Evolutionary conservation across 2,888 invertebrate species (phyloP).

Genomic region (Gari tellinella): DNA sequence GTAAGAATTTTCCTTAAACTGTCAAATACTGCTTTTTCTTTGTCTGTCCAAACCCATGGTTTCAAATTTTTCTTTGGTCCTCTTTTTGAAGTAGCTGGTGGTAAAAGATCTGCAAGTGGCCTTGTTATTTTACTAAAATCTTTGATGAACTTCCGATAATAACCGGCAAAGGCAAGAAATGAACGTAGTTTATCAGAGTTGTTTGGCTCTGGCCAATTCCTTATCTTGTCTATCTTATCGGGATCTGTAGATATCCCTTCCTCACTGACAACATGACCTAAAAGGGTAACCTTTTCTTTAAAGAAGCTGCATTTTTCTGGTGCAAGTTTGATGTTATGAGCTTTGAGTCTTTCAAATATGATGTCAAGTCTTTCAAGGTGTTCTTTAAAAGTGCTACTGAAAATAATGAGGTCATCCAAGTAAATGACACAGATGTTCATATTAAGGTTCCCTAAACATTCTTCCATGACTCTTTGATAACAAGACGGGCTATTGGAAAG

Average conservation of each 20-base stretch:
- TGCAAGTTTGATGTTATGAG: conserved; percentile 41
- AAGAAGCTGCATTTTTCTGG: conserved; percentile 43
- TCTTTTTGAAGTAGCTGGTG: conserved; percentile 17
- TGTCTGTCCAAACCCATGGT: conserved; percentile 30
- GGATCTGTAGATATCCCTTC: conserved; percentile 52
- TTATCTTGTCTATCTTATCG: conserved; percentile 37
- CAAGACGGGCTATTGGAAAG: conserved; percentile 37
- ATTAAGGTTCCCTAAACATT: conserved; percentile 34
- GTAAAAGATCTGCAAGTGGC: conserved; percentile 44
- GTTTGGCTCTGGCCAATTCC: conserved; percentile 48
- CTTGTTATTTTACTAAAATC: conserved; percentile 55
- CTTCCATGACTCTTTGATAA: conserved; percentile 51
- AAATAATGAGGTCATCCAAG: conserved; percentile 59
- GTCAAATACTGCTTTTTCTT: conserved; percentile 21
- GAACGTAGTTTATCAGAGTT: conserved; percentile 29
- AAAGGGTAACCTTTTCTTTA: not conserved
- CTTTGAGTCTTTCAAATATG: conserved; percentile 35
- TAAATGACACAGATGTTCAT: conserved; percentile 48
- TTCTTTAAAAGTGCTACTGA: conserved; percentile 37
- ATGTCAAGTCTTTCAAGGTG: conserved; percentile 32
- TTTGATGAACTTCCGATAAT: conserved; percentile 52
- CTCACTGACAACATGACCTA: conserved; percentile 32
- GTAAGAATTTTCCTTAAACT: conserved; percentile 34
- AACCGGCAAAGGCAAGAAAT: conserved; percentile 53
- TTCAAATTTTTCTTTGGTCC: not conserved